These are phyloP conservation scores for Pilophorus perplexus DNA, from an alignment of 2,888 invertebrate genomes.

Conservation along the genomic window DNA sequence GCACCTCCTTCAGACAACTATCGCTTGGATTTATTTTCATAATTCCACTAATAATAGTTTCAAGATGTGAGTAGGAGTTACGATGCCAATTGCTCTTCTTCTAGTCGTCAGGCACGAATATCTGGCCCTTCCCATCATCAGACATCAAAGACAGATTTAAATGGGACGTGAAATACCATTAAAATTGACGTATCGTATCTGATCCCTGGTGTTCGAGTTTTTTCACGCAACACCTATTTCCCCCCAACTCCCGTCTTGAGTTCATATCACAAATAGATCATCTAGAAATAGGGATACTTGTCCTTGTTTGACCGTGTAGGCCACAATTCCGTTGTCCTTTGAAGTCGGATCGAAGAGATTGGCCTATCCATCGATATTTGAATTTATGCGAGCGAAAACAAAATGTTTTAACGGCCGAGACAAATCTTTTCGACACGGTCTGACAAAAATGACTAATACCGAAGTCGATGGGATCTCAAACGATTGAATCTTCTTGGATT, in stretches of 20 bases:
- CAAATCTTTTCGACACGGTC: too few species aligned
- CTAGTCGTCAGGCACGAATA: conserved; percentile 25
- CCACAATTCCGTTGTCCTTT: too few species aligned
- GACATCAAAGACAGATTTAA: conserved; percentile 32
- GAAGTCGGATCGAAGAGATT: too few species aligned
- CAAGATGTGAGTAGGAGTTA: conserved; percentile 26
- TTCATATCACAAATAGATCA: conserved; percentile 7
- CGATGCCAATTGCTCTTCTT: conserved; percentile 37
- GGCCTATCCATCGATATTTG: too few species aligned
- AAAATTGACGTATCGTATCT: conserved; percentile 38
- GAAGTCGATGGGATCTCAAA: too few species aligned
- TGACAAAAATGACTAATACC: too few species aligned
- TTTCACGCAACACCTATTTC: neutral
- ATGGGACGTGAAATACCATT: conserved; percentile 36
- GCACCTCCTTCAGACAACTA: conserved; percentile 22
- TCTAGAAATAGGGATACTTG: conserved; percentile 30
- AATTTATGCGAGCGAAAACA: too few species aligned
- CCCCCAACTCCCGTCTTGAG: neutral
- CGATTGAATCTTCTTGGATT: too few species aligned
- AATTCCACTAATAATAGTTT: conserved; percentile 37
- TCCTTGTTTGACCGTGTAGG: too few species aligned
- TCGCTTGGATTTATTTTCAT: conserved; percentile 35
- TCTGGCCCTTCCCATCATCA: conserved; percentile 28
- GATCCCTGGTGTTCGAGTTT: conserved; percentile 25
- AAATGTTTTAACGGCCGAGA: too few species aligned